Evolutionary conservation across 2,113 vertebrate genomes (phyloP), one percentile per base, ranked within the genome.

Genomic region (Marcusenius ussheri): DNA sequence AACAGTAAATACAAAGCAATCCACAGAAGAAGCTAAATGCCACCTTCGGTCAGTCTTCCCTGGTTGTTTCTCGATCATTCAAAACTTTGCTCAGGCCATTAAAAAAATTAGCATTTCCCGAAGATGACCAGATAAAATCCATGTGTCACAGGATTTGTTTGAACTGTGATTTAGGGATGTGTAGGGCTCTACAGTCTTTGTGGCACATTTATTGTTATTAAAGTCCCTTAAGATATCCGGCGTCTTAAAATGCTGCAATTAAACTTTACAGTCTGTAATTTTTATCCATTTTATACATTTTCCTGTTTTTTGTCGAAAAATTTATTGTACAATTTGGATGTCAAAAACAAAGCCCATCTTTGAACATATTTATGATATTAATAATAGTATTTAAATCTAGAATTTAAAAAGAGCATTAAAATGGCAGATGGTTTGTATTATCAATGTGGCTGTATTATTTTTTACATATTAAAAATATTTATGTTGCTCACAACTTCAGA

Each of bases 161-260:
- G 11, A 77, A 77, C 35, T 77, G 13, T 77, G 70, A 77, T 77
- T 77, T 17, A 15, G 35, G 13, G 31, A 19, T 42, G 35, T 39
- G 5, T 80, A 5, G 8, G 6, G 74, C 13, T 77, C 31, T 77
- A 35, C 74, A 19, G 35, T 80, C 70, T 77, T 35, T 39, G n/a
- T 35, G 9, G 27, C 11, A 70, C 62, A 74, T 13, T 31, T 35
- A 5, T 96, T 96, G 93, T 93, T 94, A 95, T 94, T 96, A 90
- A 97, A 97, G 95, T 95, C 95, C 96, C 95, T 96, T 95, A 96
- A 94, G 94, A 95, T 95, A 95, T 94, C 93, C 93, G 94, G 92
- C 95, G 95, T 96, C 95, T 96, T 96, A 96, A 95, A 96, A 96
- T 94, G 95, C 94, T 95, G 95, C 62, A 70, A 42, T 39, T 42